phyloP scores from a whole-genome alignment of 1,140 invertebrate genomes.

The Drosophila kepulauana region DNA sequence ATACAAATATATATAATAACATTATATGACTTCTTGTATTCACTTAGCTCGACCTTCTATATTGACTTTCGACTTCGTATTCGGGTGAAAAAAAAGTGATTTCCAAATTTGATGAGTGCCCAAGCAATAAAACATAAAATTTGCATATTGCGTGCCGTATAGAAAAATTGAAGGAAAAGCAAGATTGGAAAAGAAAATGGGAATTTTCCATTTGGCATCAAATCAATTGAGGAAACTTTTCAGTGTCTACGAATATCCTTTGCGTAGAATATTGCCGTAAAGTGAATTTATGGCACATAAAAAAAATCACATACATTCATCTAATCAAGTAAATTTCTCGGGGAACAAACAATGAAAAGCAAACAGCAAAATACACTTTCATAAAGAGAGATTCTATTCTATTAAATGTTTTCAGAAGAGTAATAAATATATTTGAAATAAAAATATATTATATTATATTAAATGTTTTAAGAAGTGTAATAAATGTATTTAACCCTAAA shows the following conservation, averaged over 20 bases:
- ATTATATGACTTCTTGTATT: background rate
- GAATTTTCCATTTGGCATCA: constrained; percentile 14
- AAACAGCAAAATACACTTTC: background rate
- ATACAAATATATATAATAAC: no score
- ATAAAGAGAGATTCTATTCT: background rate
- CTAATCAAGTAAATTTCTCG: constrained; percentile 25
- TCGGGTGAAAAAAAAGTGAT: constrained; percentile 30
- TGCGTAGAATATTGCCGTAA: constrained; percentile 6
- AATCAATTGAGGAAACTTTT: background rate
- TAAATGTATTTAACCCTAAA: no score
- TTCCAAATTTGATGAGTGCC: constrained; percentile 44
- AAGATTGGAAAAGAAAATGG: constrained; percentile 5
- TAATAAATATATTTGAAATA: no score
- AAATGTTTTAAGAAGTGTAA: no score
- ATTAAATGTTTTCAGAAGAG: no score
- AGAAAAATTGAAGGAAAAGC: background rate
- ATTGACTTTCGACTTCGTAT: constrained; percentile 36
- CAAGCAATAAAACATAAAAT: constrained; percentile 51
- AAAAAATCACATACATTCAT: constrained; percentile 27
- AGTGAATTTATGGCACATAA: constrained; percentile 27
- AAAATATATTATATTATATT: no score
- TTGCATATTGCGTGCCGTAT: constrained; percentile 35
- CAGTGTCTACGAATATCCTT: constrained; percentile 14
- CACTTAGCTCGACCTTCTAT: constrained; percentile 16
- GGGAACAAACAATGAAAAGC: background rate